Percentiles rank a stretch among this genome's conserved stretches.
Evolutionary conservation across 2,888 invertebrate genomes (phyloP).

Genomic region (Anodontia alba): DNA sequence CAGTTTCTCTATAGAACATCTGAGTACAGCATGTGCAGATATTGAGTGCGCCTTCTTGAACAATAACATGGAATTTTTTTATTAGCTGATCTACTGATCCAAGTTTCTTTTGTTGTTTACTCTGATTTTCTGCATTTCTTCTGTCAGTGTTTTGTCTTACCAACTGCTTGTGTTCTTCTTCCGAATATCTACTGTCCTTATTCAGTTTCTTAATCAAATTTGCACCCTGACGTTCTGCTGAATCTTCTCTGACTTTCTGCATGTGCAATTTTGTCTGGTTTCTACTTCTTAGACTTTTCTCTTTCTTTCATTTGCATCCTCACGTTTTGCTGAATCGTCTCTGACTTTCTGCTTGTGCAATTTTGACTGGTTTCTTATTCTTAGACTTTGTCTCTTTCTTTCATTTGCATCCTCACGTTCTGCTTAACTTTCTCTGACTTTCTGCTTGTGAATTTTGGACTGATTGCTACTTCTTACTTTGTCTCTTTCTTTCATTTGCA

Average conservation of each 20-base stretch:
- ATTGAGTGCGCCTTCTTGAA: conserved; percentile 20
- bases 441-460: neutral
- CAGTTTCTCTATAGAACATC: conserved; percentile 27
- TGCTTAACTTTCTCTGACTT: neutral
- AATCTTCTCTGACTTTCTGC: neutral
- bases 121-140: neutral
- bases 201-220: neutral
- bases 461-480: neutral
- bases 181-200: neutral
- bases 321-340: no score
- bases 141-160: neutral
- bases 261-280: neutral
- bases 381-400: neutral
- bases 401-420: neutral
- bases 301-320: neutral
- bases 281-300: neutral
- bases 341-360: no score
- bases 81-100: neutral
- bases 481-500: neutral
- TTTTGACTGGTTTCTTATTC: neutral
- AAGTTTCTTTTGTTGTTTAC: neutral
- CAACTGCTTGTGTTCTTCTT: conserved; percentile 21
- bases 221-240: neutral
- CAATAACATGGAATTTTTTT: neutral
- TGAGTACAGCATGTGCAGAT: conserved; percentile 31